These are phyloP conservation scores for Mormoops blainvillei DNA, from an alignment of 2,113 vertebrate species.

Conservation along the genomic window DNA sequence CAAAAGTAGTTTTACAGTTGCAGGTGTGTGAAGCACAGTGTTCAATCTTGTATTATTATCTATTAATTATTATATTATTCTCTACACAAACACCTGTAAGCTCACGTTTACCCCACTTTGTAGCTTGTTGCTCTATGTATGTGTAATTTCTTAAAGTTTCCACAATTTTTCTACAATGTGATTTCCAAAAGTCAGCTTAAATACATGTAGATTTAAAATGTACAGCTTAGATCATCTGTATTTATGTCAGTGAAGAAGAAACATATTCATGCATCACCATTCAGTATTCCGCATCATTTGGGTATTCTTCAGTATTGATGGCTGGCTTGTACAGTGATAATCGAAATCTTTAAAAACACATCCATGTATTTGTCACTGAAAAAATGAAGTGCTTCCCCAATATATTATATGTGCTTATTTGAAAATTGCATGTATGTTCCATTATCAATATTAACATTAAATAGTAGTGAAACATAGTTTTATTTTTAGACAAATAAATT, in stretches of 20 bases:
- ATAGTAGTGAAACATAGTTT: not conserved
- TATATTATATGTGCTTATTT: not conserved
- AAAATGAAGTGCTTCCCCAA: not conserved
- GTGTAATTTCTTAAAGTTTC: not conserved
- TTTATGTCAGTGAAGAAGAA: not conserved
- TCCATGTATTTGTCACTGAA: not conserved
- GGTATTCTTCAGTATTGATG: not conserved
- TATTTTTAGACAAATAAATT: constrained; percentile 17
- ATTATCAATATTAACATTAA: not conserved
- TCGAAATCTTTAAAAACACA: not conserved
- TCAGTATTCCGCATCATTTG: not conserved
- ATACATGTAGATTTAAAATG: not conserved
- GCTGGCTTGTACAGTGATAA: not conserved
- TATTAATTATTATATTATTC: not conserved
- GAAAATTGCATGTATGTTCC: not conserved
- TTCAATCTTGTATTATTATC: not conserved
- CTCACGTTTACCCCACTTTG: not conserved
- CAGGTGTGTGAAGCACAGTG: not conserved
- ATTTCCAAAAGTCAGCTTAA: not conserved
- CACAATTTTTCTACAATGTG: not conserved
- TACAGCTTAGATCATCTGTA: not conserved
- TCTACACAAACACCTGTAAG: no score
- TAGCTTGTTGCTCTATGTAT: not conserved
- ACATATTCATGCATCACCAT: not conserved
- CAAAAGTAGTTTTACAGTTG: not conserved